Evolutionary conservation across 1,140 invertebrate species (phyloP).

Genomic region (Trichonephila clavipes): DNA sequence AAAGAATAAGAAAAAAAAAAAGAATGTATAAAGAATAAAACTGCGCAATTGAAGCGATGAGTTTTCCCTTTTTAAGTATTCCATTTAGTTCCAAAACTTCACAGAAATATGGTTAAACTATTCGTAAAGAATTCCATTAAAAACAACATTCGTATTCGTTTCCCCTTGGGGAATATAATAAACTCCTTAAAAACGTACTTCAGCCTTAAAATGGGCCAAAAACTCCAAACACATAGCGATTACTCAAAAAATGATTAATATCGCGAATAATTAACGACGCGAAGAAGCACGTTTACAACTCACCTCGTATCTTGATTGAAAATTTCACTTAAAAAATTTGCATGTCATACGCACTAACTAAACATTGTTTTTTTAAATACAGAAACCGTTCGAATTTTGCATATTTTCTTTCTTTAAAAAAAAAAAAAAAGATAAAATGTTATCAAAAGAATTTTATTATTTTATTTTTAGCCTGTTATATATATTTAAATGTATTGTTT

Average conservation of each 20-base stretch:
- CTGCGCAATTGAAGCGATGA: not conserved
- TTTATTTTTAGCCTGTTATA: not conserved
- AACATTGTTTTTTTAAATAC: not conserved
- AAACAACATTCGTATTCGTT: not conserved
- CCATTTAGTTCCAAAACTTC: not conserved
- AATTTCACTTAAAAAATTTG: not conserved
- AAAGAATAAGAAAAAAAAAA: not conserved
- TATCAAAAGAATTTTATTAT: not conserved
- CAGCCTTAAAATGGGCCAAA: not conserved
- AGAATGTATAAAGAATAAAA: not conserved
- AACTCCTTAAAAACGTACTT: not conserved
- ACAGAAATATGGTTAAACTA: not conserved
- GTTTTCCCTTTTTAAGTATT: not conserved
- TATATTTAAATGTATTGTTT: not conserved
- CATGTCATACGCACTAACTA: not conserved
- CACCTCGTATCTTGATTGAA: not conserved
- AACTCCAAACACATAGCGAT: slow-evolving; percentile 4
- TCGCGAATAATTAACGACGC: slow-evolving; percentile 16
- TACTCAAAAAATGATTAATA: slow-evolving; percentile 27
- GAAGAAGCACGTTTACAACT: not conserved
- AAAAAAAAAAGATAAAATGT: not conserved
- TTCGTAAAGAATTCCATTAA: slow-evolving; percentile 26
- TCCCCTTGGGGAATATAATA: not conserved
- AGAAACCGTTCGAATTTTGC: not conserved
- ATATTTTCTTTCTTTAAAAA: too few relatives aligned